A percentile compares a stretch with the other conserved stretches of the same genome.
phyloP scores from a whole-genome alignment of 2,797 vertebrate species.

The Arnoldichthys spilopterus region DNA sequence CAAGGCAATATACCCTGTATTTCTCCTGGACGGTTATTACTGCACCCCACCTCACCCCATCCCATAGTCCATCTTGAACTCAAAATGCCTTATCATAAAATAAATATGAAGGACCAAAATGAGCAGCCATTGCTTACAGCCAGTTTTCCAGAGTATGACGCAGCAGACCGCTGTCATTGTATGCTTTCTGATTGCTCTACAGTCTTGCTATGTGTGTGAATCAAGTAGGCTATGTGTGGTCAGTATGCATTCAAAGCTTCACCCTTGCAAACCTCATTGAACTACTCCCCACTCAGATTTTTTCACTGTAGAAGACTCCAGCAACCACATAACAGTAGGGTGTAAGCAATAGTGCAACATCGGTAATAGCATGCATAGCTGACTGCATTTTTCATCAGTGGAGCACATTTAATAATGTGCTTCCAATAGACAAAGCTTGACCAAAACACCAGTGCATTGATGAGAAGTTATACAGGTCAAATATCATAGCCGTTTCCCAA shows the following conservation, averaged over 20 bases:
- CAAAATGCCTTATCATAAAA: slow-evolving; percentile 37
- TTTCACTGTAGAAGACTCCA: neutral
- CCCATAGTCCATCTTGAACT: slow-evolving; percentile 3
- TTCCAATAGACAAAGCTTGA: slow-evolving; percentile 4
- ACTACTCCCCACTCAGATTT: neutral
- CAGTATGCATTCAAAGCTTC: slow-evolving; percentile 15
- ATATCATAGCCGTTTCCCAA: neutral
- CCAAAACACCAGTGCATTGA: slow-evolving; percentile 8
- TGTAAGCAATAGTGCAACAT: slow-evolving; percentile 16
- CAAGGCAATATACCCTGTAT: neutral
- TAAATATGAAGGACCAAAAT: slow-evolving; percentile 28
- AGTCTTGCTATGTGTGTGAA: slow-evolving; percentile 2
- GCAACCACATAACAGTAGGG: neutral
- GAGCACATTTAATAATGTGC: neutral
- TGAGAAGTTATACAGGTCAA: neutral
- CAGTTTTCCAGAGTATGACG: neutral
- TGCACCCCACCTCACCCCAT: neutral
- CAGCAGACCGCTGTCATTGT: neutral
- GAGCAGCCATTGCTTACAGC: slow-evolving; percentile 1
- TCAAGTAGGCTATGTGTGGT: neutral
- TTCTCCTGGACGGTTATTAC: slow-evolving; percentile 9
- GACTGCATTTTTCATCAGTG: slow-evolving; percentile 3
- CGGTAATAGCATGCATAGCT: neutral
- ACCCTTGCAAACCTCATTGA: slow-evolving; percentile 11
- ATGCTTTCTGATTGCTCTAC: neutral